These are phyloP conservation scores for Chrysaora quinquecirrha DNA, from an alignment of 30 jellyfish, hydroid and myxozoan genomes.

Conservation along the genomic window DNA sequence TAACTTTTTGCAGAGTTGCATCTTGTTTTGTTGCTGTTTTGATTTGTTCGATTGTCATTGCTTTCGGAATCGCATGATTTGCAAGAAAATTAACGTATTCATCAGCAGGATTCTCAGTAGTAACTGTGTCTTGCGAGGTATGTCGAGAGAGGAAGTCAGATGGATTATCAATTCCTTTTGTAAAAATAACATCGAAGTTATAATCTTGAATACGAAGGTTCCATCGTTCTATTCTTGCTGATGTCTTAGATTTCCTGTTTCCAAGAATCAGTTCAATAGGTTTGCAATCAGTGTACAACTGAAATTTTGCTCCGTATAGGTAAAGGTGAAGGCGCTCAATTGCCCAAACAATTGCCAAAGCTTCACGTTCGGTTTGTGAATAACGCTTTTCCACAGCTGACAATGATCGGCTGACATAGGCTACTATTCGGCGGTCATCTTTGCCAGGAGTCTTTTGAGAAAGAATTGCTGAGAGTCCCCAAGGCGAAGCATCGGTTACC, in stretches of 20 bases:
- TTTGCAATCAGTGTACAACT: not conserved
- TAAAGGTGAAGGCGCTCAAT: not conserved
- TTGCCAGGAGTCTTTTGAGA: not conserved
- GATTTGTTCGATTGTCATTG: not conserved
- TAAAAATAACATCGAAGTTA: not conserved
- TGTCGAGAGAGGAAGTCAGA: not conserved
- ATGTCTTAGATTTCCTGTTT: not conserved
- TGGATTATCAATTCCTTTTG: not conserved
- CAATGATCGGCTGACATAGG: not conserved
- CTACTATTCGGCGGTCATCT: not conserved
- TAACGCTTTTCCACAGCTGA: not conserved
- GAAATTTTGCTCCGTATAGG: not conserved
- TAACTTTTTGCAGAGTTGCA: not conserved
- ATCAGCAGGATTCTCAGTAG: not conserved
- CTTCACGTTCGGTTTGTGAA: not conserved
- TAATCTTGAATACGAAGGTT: not conserved
- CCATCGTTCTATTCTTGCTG: not conserved
- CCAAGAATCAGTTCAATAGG: not conserved
- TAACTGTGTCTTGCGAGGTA: not conserved
- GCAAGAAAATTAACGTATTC: not conserved
- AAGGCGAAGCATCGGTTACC: not conserved
- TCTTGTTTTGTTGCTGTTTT: not conserved
- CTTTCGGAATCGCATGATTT: not conserved
- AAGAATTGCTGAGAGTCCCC: not conserved
- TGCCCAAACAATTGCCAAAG: not conserved